Conservation (phyloP, 2,113 vertebrate species). For the Jacana jacana region DNA sequence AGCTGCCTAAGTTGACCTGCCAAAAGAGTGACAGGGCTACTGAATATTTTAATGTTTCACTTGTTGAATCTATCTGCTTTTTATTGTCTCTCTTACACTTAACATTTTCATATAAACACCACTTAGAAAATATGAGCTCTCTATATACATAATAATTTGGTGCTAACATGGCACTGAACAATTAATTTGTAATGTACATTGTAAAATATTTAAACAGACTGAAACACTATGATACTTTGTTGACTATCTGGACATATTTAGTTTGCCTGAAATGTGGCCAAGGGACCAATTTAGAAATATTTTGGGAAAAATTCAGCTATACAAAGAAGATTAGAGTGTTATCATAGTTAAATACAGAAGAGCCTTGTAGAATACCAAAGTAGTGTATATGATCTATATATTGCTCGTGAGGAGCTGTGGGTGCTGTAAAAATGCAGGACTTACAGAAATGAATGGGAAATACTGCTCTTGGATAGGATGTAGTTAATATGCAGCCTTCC, state of each 20-base stretch:
- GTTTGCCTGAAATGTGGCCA: not conserved
- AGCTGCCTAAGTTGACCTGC: not conserved
- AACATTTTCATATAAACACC: not conserved
- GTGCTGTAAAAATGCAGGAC: not conserved
- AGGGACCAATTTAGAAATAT: not conserved
- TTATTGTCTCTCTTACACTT: not conserved
- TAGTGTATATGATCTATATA: not conserved
- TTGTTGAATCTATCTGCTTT: not conserved
- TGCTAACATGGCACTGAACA: not conserved
- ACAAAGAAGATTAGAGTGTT: not conserved
- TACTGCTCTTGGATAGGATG: not conserved
- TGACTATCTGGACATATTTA: not conserved
- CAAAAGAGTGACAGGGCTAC: not conserved
- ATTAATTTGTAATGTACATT: not conserved
- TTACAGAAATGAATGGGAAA: not conserved
- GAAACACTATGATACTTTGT: not conserved
- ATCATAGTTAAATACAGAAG: not conserved
- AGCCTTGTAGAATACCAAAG: not conserved
- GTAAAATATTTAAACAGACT: not conserved
- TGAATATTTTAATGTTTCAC: not conserved
- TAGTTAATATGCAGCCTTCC: not conserved
- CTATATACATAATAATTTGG: not conserved
- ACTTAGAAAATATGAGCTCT: not conserved
- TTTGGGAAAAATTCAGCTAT: not conserved
- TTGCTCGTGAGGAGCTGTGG: not conserved